Conservation (phyloP, 2,797 vertebrate species). For the Cuniculus paca region DNA sequence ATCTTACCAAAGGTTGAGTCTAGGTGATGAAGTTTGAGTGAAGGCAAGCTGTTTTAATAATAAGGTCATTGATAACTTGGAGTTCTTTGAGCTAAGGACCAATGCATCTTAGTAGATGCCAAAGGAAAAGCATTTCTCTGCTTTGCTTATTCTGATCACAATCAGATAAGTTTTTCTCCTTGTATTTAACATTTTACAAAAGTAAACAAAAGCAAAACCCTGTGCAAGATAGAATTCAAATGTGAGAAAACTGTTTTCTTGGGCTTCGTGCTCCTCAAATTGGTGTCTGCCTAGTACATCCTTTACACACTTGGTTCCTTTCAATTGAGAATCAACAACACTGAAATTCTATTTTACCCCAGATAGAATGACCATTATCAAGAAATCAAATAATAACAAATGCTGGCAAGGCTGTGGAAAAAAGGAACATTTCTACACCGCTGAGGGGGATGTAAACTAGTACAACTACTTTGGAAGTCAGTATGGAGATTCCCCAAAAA, state of each 20-base stretch:
- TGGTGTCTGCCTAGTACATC: neutral
- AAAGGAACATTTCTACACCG: neutral
- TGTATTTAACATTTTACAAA: neutral
- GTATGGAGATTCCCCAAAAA: neutral
- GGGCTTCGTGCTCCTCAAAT: neutral
- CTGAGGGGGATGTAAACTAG: neutral
- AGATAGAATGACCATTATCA: neutral
- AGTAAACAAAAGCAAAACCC: neutral
- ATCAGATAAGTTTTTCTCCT: neutral
- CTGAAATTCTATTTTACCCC: neutral
- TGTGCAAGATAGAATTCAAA: neutral
- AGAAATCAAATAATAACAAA: neutral
- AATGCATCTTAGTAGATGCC: neutral
- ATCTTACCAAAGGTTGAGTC: neutral
- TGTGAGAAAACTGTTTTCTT: conserved; percentile 38
- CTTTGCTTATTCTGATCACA: neutral
- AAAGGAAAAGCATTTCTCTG: neutral
- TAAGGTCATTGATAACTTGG: neutral
- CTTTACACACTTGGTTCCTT: neutral
- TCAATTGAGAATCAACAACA: neutral
- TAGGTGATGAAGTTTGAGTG: neutral
- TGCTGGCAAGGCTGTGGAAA: neutral
- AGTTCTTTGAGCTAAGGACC: neutral
- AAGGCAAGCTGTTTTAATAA: neutral
- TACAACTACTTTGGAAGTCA: neutral